Conservation (phyloP, 2,797 vertebrate species). For the Macrochelys suwanniensis region DNA sequence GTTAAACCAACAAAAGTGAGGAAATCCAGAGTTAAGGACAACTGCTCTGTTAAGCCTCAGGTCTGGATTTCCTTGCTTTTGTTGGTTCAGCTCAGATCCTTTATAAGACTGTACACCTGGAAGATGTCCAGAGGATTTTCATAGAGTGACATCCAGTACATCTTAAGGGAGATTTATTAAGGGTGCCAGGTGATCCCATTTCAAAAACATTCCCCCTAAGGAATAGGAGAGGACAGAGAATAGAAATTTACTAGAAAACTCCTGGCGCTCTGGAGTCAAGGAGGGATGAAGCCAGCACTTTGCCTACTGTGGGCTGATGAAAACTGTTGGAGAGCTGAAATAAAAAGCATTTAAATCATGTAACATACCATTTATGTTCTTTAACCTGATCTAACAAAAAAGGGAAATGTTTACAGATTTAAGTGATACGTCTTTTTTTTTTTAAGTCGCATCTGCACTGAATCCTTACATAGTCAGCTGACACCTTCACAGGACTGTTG, state of each 20-base stretch:
- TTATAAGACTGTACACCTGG: background rate
- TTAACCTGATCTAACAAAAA: background rate
- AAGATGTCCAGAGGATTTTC: constrained; percentile 40
- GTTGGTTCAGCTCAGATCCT: constrained; percentile 19
- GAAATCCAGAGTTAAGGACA: constrained; percentile 4
- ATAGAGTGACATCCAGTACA: constrained; percentile 36
- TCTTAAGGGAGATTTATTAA: background rate
- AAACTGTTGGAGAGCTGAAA: background rate
- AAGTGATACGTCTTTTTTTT: background rate
- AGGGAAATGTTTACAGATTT: background rate
- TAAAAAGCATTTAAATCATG: background rate
- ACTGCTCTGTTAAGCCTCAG: background rate
- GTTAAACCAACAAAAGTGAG: background rate
- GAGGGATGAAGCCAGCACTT: accelerated
- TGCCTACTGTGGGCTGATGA: accelerated
- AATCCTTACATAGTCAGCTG: background rate
- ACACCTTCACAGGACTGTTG: background rate
- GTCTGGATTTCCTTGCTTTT: background rate
- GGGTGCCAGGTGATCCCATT: constrained; percentile 32
- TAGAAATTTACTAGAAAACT: background rate
- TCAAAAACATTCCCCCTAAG: constrained; percentile 19
- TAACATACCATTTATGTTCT: background rate
- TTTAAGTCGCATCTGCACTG: background rate
- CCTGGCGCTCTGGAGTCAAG: background rate
- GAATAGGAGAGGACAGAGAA: background rate